Conservation (phyloP, 2,113 vertebrate species). For the Ginglymostoma cirratum region DNA sequence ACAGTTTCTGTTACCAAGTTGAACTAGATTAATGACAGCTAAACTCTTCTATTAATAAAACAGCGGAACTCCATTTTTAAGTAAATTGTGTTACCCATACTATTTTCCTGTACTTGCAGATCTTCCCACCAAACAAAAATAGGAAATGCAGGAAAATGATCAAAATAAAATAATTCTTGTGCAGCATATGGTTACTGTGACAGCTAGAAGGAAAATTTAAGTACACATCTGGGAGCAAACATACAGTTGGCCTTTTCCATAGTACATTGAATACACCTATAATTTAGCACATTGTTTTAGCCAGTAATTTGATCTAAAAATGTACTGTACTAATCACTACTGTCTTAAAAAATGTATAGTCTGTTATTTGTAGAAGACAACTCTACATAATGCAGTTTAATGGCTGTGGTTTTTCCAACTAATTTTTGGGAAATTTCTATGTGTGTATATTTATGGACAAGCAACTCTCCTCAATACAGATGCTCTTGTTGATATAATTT, state of each 20-base stretch:
- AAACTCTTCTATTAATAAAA: constrained; percentile 15
- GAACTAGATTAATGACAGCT: constrained; percentile 15
- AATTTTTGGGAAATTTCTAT: constrained; percentile 42
- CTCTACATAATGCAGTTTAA: constrained; percentile 42
- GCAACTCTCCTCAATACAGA: constrained; percentile 35
- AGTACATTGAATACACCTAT: constrained; percentile 35
- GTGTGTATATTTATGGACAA: constrained; percentile 50
- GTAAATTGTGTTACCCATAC: neutral
- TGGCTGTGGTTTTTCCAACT: constrained; percentile 43
- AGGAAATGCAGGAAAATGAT: neutral
- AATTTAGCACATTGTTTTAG: constrained; percentile 45
- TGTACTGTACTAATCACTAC: constrained; percentile 51
- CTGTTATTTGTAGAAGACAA: constrained; percentile 40
- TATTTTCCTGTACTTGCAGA: neutral
- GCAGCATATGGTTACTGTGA: neutral
- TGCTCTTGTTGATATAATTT: constrained; percentile 44
- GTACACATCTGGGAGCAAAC: constrained; percentile 41
- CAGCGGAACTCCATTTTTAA: neutral
- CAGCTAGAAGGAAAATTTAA: neutral
- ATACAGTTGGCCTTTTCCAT: constrained; percentile 43
- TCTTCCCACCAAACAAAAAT: neutral
- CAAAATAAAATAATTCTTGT: neutral
- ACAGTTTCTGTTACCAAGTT: neutral
- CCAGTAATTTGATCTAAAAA: constrained; percentile 55
- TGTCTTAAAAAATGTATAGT: constrained; percentile 42